Base-by-base conservation (phyloP, 1,140 invertebrate genomes). In the Oreohelix idahoensis region DNA sequence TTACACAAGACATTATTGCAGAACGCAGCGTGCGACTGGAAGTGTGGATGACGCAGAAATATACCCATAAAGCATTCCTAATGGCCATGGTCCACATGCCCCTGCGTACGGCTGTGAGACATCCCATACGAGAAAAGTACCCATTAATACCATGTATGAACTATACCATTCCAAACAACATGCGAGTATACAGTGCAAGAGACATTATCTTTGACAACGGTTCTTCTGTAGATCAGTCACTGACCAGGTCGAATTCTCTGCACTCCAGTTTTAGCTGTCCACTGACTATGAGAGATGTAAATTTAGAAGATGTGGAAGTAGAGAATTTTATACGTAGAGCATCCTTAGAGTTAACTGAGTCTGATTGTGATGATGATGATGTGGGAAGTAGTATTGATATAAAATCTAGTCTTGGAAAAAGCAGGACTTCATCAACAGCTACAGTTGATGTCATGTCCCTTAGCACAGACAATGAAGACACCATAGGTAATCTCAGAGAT, bases 11-110 rank as follows among this genome's bases (percentile, higher is more conserved):
- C 0, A 83, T 89, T 17, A 80, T 91, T 2, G 85, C 83, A 66
- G 85, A 88, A 17, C 83, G 86, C 83, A 88, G 86, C 42, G 49
- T 91, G 35, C 87, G 89, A 80, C 75, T 91, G 8, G 88, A 90
- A 84, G 89, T 92, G 29, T 91, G 89, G 84, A 86, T 92, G 38
- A 90, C 87, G 0, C 91, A 92, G 84, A 90, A 89, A 75, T 89
- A 87, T 75, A 88, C 88, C 10, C 86, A 86, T 42, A 84, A 86
- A 58, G 87, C 86, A 58, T 92, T 89, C 84, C 83, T 90, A 13
- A 88, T 92, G 73, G 89, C 88, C 38, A 88, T 89, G 84, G 80
- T 89, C 13, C 84, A 88, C 45, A 87, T 92, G 86, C 87, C 90
- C 0, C 82, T 91, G 29, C 86, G 88, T 39, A 80, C 73, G 38